Evolutionary conservation across 2,113 vertebrate species (phyloP), one percentile per base, ranked within the genome.

Genomic region (Egretta garzetta): DNA sequence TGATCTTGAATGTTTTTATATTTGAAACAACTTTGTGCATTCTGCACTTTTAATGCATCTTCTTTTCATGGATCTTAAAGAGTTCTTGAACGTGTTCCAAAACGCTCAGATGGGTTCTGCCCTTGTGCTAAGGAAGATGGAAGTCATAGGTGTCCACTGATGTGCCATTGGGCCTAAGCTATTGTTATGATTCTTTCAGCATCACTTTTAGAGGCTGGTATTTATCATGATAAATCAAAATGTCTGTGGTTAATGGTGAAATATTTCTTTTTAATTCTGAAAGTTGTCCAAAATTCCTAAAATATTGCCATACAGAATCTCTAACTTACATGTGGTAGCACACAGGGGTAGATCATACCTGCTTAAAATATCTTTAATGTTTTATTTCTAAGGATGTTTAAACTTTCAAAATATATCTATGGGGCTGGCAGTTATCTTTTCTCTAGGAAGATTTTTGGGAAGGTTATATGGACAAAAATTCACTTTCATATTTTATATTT

Each of bases 71-170:
- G 41, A 39, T 53, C 32, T 41, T 32, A 20, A 58, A 45, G 66
- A 68, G 30, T 6, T 68, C 59, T 80, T 77, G 43, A 84, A 24
- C 0, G 0, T 13, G 2, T 66, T 80, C 45, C 33, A 20, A 35
- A 53, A 35, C 5, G 7, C 0, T 0, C 45, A 49, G 76, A 4
- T 0, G 0, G 5, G 32, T 86, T 76, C 76, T 83, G 33, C 26
- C 39, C 32, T 59, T 56, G n/a, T 1, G 3, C 33, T 56, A 43
- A 35, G 35, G 26, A 26, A 53, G 27, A 3, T 45, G 32, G n/a
- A 39, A 55, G 32, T 12, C 56, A 19, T 12, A 55, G 16, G 6
- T 67, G 7, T 64, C 43, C 39, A 64, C 32, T 24, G 10, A 17
- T 3, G 19, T 58, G 26, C 62, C 52, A 23, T 11, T 66, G 60